Evolutionary conservation across 2,888 invertebrate genomes (phyloP).

Genomic region (Cenopis cana): DNA sequence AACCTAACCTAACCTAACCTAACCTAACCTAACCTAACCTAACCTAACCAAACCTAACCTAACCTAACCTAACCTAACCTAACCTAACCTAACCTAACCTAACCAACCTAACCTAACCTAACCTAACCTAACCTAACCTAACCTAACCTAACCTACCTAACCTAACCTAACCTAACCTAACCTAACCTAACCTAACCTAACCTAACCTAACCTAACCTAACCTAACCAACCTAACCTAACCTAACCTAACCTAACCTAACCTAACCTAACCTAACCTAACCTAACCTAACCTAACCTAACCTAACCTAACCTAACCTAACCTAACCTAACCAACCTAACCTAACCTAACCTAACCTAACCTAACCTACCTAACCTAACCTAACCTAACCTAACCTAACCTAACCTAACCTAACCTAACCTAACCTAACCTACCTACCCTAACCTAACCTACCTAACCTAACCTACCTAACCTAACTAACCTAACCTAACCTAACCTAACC

Average conservation of each 20-base stretch:
- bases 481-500: constrained; percentile 43
- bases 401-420: constrained; percentile 45
- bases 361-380: constrained; percentile 47
- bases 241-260: constrained; percentile 48
- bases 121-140: constrained; percentile 50
- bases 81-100: constrained; percentile 50
- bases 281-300: constrained; percentile 48
- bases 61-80: constrained; percentile 45
- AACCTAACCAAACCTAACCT: constrained; percentile 52
- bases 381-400: constrained; percentile 49
- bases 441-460: constrained; percentile 47
- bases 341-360: constrained; percentile 48
- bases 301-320: constrained; percentile 46
- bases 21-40: constrained; percentile 48
- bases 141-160: constrained; percentile 49
- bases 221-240: constrained; percentile 48
- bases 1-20: constrained; percentile 51
- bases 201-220: constrained; percentile 49
- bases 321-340: constrained; percentile 49
- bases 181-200: constrained; percentile 44
- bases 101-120: constrained; percentile 50
- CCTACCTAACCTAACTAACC: constrained; percentile 48
- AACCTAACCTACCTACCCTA: constrained; percentile 47
- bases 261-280: constrained; percentile 48
- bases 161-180: constrained; percentile 49